These are phyloP conservation scores for Taxidea taxus DNA, from an alignment of 2,113 vertebrate genomes.

Conservation along the genomic window DNA sequence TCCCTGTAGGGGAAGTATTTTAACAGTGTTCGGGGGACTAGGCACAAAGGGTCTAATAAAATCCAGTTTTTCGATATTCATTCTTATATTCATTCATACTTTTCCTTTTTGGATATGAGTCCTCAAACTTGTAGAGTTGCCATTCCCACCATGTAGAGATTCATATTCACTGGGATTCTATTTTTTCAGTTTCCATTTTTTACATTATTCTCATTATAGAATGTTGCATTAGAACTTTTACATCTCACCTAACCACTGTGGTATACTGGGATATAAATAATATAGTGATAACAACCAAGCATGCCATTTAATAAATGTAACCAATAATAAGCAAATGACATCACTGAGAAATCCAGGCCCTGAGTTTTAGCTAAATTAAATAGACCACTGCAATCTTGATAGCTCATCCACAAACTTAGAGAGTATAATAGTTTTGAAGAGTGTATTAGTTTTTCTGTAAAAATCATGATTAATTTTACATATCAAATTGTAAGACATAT, in stretches of 20 bases:
- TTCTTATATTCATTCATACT: not conserved
- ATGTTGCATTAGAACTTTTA: conserved; percentile 38
- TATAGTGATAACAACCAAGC: not conserved
- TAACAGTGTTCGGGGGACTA: not conserved
- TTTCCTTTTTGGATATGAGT: not conserved
- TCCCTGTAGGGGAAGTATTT: not conserved
- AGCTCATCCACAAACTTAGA: not conserved
- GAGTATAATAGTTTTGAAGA: not conserved
- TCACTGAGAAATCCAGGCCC: not conserved
- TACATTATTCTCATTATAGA: not conserved
- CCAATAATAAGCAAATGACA: not conserved
- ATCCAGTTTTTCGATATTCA: not conserved
- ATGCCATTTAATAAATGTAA: conserved; percentile 11
- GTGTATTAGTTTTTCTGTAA: not conserved
- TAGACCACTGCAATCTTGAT: not conserved
- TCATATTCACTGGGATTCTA: not conserved
- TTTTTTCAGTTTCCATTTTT: not conserved
- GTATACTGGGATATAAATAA: not conserved
- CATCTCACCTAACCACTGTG: not conserved
- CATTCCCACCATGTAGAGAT: not conserved
- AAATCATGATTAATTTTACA: conserved; percentile 4
- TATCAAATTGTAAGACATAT: not conserved
- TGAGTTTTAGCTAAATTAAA: conserved; percentile 15
- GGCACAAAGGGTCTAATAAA: not conserved
- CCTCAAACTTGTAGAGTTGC: not conserved